Base-by-base conservation (phyloP, 2,797 vertebrate genomes). In the Cuniculus paca region DNA sequence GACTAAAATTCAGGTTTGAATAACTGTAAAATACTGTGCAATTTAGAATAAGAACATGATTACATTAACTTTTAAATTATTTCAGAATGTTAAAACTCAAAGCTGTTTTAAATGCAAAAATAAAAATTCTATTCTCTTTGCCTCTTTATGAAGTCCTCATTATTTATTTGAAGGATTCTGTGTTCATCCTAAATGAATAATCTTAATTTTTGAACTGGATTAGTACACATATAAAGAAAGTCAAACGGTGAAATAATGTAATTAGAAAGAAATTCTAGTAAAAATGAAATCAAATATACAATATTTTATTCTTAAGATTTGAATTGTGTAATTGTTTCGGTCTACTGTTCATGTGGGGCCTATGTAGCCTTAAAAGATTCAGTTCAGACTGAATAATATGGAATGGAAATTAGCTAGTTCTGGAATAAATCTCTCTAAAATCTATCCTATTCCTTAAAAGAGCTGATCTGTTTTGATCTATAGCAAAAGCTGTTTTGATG, bases 61-160 rank as follows among this genome's bases (percentile, higher is more conserved):
- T 86, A 75, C 19, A 92, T 61, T 34, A 93, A 86, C 86, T 70
- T 70, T 91, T 84, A 86, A 94, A 94, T 91, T 93, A 95, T 70
- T 95, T 88, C 50, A 81, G 28, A 95, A 95, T 90, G n/a, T 56
- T 94, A 97, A 96, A 95, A 92, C 12, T 11, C 45, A 72, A 94
- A 82, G 92, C 17, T 90, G 63, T 88, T 85, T n/a, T 85, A 85
- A 90, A n/a, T 79, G 45, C 42, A 95, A 95, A 95, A 79, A 65
- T 77, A 77, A 89, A 20, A 39, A 80, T 83, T 90, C n/a, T 60
- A 91, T 89, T 95, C 39, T 95, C 36, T 95, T 60, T 96, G 24
- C 13, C 28, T 97, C 45, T 86, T 16, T 80, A 50, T 84, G 24
- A 97, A 83, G 70, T 96, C 34, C 61, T 70, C 28, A 84, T 89